phyloP scores from a whole-genome alignment of 2,888 invertebrate genomes.

The Mycalesis mineus region DNA sequence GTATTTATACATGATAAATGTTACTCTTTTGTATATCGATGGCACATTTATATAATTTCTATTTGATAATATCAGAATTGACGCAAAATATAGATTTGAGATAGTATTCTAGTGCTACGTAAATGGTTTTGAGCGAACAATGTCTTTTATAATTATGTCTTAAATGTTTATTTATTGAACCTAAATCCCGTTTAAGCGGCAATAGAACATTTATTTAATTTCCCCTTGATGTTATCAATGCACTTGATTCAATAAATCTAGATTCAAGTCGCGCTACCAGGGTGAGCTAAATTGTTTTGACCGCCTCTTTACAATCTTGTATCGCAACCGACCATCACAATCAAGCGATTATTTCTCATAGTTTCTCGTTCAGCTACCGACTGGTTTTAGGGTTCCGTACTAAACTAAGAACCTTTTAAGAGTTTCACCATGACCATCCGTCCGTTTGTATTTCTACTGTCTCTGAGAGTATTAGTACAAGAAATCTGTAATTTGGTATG shows the following conservation, averaged over 20 bases:
- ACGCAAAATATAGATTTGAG: too few species aligned
- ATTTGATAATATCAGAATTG: too few species aligned
- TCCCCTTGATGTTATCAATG: constrained; percentile 19
- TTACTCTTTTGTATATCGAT: too few species aligned
- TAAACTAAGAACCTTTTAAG: too few species aligned
- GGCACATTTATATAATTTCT: too few species aligned
- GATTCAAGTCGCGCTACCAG: constrained; percentile 20
- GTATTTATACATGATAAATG: too few species aligned
- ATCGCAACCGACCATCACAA: constrained; percentile 46
- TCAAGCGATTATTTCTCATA: constrained; percentile 47
- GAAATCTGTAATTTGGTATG: too few species aligned
- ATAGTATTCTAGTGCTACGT: too few species aligned
- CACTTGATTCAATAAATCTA: constrained; percentile 28
- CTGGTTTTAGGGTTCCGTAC: too few species aligned
- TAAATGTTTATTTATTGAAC: not conserved
- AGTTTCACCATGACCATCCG: too few species aligned
- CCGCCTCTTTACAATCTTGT: constrained; percentile 42
- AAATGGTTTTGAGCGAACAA: not conserved
- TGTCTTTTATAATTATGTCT: not conserved
- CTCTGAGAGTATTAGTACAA: too few species aligned
- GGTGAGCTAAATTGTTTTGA: constrained; percentile 29
- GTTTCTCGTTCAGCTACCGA: constrained; percentile 45
- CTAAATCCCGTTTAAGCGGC: constrained; percentile 2
- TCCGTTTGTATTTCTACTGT: too few species aligned
- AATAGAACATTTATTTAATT: constrained; percentile 19